phyloP scores from a whole-genome alignment of 2,888 invertebrate genomes.

The Parnassius smintheus region DNA sequence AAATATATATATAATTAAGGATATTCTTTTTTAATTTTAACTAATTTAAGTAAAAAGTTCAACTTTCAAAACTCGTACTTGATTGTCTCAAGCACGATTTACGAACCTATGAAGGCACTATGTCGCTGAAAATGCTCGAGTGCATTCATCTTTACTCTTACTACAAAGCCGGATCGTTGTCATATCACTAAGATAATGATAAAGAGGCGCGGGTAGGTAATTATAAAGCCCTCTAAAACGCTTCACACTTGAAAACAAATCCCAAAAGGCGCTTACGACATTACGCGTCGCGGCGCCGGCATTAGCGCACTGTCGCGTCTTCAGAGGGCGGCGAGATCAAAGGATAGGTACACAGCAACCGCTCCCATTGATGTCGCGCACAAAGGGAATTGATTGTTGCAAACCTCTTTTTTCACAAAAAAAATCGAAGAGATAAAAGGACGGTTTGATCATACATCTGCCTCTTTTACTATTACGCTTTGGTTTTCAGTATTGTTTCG shows the following conservation, averaged over 20 bases:
- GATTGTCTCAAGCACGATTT: too few relatives aligned
- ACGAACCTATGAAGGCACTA: too few relatives aligned
- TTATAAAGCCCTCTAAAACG: conserved; percentile 26
- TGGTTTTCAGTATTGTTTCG: conserved; percentile 30
- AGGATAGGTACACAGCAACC: conserved; percentile 78
- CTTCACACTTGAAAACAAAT: conserved; percentile 29
- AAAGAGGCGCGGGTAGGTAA: conserved; percentile 18
- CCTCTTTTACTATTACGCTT: conserved; percentile 45
- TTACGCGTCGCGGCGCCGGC: conserved; percentile 57
- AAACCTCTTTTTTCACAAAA: conserved; percentile 65
- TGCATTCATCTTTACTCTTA: conserved; percentile 2
- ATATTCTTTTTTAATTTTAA: too few relatives aligned
- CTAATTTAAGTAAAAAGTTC: too few relatives aligned
- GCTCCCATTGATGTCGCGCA: conserved; percentile 79
- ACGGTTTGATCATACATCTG: conserved; percentile 68
- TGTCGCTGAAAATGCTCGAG: conserved; percentile 7
- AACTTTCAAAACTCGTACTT: too few relatives aligned
- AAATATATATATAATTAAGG: too few relatives aligned
- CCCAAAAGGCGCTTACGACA: conserved; percentile 48
- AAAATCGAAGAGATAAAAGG: conserved; percentile 47
- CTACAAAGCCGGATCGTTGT: conserved; percentile 17
- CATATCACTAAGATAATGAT: conserved; percentile 23
- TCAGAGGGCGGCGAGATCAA: conserved; percentile 79
- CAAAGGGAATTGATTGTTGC: conserved; percentile 81
- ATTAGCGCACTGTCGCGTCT: conserved; percentile 79